These are phyloP conservation scores for Hycleus cichorii DNA, from an alignment of 1,140 invertebrate species.

Conservation along the genomic window DNA sequence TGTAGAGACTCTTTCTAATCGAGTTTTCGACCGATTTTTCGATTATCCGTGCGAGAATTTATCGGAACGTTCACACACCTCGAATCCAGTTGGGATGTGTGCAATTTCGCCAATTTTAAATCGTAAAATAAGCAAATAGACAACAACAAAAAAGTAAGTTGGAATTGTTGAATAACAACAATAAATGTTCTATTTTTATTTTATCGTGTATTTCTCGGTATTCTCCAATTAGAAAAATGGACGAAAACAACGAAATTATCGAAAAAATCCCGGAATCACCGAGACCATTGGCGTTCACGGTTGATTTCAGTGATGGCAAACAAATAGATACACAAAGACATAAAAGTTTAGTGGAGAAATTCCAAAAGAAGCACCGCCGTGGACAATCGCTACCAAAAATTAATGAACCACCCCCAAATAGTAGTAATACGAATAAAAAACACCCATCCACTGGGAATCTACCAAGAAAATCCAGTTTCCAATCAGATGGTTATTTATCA, in stretches of 20 bases:
- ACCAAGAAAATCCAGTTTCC: slow-evolving; percentile 52
- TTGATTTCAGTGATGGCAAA: slow-evolving; percentile 60
- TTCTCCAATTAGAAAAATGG: slow-evolving; percentile 29
- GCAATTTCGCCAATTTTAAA: too few relatives aligned
- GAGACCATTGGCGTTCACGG: slow-evolving; percentile 53
- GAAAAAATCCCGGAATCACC: slow-evolving; percentile 32
- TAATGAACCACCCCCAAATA: slow-evolving; percentile 30
- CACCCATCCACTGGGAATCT: slow-evolving; percentile 42
- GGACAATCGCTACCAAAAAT: slow-evolving; percentile 63
- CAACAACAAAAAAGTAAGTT: neutral
- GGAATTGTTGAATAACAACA: slow-evolving; percentile 7
- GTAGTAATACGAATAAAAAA: slow-evolving; percentile 21
- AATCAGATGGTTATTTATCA: slow-evolving; percentile 62
- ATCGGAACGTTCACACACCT: too few relatives aligned
- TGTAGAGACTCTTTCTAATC: too few relatives aligned
- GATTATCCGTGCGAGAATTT: too few relatives aligned
- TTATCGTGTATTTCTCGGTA: neutral
- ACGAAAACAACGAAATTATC: slow-evolving; percentile 12
- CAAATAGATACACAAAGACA: slow-evolving; percentile 51
- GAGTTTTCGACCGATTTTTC: too few relatives aligned
- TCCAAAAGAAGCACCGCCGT: slow-evolving; percentile 57
- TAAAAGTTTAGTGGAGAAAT: slow-evolving; percentile 61
- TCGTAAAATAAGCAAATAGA: too few relatives aligned
- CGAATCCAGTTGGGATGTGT: too few relatives aligned
- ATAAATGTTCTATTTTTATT: too few relatives aligned